Conservation (phyloP, 2,888 invertebrate species). For the Atethmia centrago region DNA sequence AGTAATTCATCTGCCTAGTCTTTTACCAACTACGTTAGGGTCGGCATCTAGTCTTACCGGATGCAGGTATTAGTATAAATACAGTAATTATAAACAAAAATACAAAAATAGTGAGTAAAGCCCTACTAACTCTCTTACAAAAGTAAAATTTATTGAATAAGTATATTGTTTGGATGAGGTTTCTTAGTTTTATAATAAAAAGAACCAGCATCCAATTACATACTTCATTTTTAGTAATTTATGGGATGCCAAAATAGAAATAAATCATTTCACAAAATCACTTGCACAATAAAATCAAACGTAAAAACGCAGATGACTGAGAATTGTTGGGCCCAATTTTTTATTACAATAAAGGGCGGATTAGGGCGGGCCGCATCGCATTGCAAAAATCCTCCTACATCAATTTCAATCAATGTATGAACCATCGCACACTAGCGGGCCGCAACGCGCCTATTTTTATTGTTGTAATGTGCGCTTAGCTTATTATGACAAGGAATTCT, state of each 20-base stretch:
- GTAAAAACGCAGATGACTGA: neutral
- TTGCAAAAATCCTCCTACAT: neutral
- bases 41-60: neutral
- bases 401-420: too few relatives aligned
- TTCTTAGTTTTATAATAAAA: neutral
- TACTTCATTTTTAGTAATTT: neutral
- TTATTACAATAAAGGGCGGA: neutral
- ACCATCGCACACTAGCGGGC: too few relatives aligned
- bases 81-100: neutral
- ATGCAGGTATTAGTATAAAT: neutral
- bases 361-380: neutral
- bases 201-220: neutral
- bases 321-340: neutral
- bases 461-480: neutral
- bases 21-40: neutral
- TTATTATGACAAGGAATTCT: too few relatives aligned
- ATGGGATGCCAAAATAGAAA: conserved; percentile 37
- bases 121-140: neutral
- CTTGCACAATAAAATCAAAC: conserved; percentile 17
- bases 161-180: neutral
- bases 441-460: neutral
- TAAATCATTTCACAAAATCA: conserved; percentile 12
- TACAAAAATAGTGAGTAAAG: neutral
- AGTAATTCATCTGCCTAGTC: neutral
- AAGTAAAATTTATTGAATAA: neutral